A percentile compares a stretch with the other conserved stretches of the same genome.
These are phyloP conservation scores for Pipistrellus nathusii DNA, from an alignment of 2,797 vertebrate species.

Conservation along the genomic window DNA sequence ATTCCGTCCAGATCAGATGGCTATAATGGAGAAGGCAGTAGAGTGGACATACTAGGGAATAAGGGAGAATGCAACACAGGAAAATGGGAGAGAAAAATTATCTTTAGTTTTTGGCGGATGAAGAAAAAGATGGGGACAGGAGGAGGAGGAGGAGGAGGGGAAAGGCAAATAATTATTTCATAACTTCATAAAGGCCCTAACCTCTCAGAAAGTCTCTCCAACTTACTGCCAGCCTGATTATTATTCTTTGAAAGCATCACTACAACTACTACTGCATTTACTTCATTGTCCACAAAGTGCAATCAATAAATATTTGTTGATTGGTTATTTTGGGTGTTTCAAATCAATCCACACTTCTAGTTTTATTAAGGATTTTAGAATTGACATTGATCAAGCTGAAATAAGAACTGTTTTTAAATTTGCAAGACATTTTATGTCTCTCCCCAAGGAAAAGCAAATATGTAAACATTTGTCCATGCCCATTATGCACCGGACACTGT, in stretches of 20 bases:
- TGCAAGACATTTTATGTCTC: conserved; percentile 47
- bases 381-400: conserved; percentile 52
- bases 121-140: not conserved
- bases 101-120: not conserved
- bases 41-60: not conserved
- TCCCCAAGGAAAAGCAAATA: conserved; percentile 24
- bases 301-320: conserved; percentile 63
- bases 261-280: conserved; percentile 45
- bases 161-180: not conserved
- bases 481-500: not conserved
- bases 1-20: not conserved
- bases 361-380: conserved; percentile 65
- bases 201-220: not conserved
- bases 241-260: conserved; percentile 63
- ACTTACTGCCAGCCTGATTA: not conserved
- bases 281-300: conserved; percentile 26
- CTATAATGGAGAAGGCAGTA: not conserved
- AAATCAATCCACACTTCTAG: conserved; percentile 55
- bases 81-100: not conserved
- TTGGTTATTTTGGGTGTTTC: conserved; percentile 51
- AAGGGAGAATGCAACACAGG: not conserved
- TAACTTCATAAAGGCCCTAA: conserved; percentile 32
- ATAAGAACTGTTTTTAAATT: conserved; percentile 36
- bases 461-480: not conserved
- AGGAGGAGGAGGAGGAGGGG: not conserved